phyloP scores from a whole-genome alignment of 2,888 invertebrate species.

The Dorcus parallelipipedus region DNA sequence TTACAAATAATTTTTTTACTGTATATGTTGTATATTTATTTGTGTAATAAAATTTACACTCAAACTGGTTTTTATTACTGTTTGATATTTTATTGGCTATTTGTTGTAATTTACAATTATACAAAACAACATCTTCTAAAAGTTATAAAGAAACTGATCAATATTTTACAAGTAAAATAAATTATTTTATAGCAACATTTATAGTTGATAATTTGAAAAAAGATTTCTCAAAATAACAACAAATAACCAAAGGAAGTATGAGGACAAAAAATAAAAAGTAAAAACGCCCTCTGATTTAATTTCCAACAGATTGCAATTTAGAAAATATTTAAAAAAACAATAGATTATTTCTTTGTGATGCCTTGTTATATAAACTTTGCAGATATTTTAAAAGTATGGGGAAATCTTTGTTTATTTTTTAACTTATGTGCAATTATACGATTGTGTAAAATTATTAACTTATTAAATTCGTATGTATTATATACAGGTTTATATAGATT shows the following conservation, averaged over 20 bases:
- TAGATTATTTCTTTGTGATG: conserved; percentile 23
- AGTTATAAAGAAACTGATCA: too few species aligned
- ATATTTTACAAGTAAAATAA: too few species aligned
- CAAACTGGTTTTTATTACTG: neutral
- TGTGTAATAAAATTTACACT: neutral
- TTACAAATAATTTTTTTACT: conserved; percentile 1
- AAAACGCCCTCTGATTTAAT: too few species aligned
- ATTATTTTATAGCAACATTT: too few species aligned
- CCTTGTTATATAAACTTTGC: conserved; percentile 24
- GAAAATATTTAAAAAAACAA: conserved; percentile 13
- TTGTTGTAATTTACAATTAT: neutral
- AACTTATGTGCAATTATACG: conserved; percentile 8
- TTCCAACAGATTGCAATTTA: neutral
- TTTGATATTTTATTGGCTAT: neutral
- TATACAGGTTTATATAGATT: conserved; percentile 4
- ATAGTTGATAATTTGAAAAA: neutral
- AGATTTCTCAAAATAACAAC: neutral
- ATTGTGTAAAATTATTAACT: neutral
- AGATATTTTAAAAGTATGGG: conserved; percentile 17
- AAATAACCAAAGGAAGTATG: neutral
- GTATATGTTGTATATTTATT: conserved; percentile 3
- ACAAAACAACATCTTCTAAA: too few species aligned
- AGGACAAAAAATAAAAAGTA: conserved; percentile 4
- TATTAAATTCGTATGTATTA: neutral
- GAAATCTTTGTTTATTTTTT: neutral